Percentiles rank a stretch among this genome's conserved stretches.
Conservation (phyloP, 2,888 invertebrate genomes). For the Plebejus anna region DNA sequence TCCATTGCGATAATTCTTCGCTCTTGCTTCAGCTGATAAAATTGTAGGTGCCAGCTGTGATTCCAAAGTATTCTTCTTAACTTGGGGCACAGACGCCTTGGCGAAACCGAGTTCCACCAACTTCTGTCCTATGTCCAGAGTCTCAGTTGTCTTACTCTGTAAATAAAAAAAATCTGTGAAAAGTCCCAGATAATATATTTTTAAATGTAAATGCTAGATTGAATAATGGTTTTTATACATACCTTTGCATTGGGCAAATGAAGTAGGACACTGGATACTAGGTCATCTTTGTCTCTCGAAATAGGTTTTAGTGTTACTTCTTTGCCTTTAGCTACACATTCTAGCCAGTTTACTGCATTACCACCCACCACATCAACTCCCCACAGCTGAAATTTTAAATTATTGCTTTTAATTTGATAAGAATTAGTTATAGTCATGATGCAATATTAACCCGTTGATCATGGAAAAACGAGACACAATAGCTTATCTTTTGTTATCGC, state of each 20-base stretch:
- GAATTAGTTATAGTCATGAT: too few species aligned
- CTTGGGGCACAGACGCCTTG: slow-evolving; percentile 57
- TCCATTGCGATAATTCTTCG: slow-evolving; percentile 63
- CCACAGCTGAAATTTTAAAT: slow-evolving; percentile 58
- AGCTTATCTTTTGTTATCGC: too few species aligned
- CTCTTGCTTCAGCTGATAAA: slow-evolving; percentile 62
- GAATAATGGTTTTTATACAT: slow-evolving; percentile 29
- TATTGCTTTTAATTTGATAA: neutral
- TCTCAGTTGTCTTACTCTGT: slow-evolving; percentile 64
- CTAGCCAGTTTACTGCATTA: slow-evolving; percentile 81
- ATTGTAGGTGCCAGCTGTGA: slow-evolving; percentile 61
- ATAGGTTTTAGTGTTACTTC: slow-evolving; percentile 73
- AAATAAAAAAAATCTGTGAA: slow-evolving; percentile 41
- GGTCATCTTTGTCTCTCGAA: slow-evolving; percentile 62
- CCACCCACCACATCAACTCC: slow-evolving; percentile 71
- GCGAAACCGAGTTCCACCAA: slow-evolving; percentile 74
- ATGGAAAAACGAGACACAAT: too few species aligned
- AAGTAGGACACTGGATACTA: slow-evolving; percentile 66
- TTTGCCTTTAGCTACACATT: slow-evolving; percentile 74
- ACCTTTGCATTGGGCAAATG: slow-evolving; percentile 69
- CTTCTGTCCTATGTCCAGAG: slow-evolving; percentile 66
- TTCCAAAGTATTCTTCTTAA: slow-evolving; percentile 63
- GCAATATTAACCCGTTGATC: too few species aligned
- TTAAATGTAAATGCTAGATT: neutral
- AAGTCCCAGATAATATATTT: neutral